These are phyloP conservation scores for Agelastica alni DNA, from an alignment of 2,888 invertebrate genomes.

Conservation along the genomic window DNA sequence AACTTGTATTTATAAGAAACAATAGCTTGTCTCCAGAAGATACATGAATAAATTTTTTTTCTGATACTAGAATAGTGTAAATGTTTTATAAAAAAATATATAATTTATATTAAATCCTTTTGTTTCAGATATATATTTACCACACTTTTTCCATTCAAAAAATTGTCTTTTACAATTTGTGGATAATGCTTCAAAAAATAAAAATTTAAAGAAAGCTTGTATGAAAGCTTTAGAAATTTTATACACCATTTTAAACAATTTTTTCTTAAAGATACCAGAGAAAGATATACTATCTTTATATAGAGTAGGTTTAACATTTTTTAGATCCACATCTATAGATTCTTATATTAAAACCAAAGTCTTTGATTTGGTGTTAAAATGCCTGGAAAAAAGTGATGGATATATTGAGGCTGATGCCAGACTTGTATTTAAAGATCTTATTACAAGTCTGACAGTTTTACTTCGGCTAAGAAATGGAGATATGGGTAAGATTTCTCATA, in stretches of 20 bases:
- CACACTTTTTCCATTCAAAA: conserved; percentile 45
- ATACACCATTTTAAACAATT: conserved; percentile 48
- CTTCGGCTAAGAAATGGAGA: conserved; percentile 36
- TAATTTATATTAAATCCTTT: conserved; percentile 1
- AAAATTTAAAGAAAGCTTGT: conserved; percentile 40
- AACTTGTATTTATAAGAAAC: no score
- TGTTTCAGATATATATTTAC: conserved; percentile 47
- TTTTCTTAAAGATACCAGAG: conserved; percentile 40
- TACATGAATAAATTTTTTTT: no score
- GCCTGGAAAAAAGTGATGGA: conserved; percentile 43
- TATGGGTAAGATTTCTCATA: no score
- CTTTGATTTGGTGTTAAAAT: conserved; percentile 41
- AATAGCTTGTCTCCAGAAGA: no score
- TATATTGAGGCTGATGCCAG: conserved; percentile 34
- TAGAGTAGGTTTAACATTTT: conserved; percentile 39
- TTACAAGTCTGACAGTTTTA: conserved; percentile 29
- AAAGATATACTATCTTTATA: conserved; percentile 44
- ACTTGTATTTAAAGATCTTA: conserved; percentile 33
- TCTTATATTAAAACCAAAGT: conserved; percentile 44
- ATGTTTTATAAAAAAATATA: background rate
- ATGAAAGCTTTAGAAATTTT: conserved; percentile 46
- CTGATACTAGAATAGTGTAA: no score
- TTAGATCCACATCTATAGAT: conserved; percentile 38
- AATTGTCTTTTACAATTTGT: conserved; percentile 45
- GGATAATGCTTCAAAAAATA: conserved; percentile 32